phyloP scores from a whole-genome alignment of 2,113 vertebrate genomes.

The Saguinus midas region DNA sequence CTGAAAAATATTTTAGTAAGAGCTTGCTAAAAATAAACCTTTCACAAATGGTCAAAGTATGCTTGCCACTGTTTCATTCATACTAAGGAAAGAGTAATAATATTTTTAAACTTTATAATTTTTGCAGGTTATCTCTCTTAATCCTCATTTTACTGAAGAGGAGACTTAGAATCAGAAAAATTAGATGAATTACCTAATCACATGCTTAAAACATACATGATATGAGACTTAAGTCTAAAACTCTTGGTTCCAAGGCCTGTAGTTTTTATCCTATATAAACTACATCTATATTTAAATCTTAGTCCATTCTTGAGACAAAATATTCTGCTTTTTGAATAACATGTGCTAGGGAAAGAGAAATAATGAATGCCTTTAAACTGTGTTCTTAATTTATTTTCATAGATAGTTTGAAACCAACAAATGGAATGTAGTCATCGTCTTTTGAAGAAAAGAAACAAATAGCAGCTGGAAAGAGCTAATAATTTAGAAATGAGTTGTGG shows the following conservation, averaged over 20 bases:
- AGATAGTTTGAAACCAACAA: neutral
- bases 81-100: neutral
- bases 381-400: neutral
- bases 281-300: neutral
- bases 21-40: neutral
- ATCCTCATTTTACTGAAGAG: neutral
- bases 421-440: neutral
- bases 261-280: neutral
- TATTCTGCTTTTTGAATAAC: neutral
- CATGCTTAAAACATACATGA: neutral
- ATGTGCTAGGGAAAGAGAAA: neutral
- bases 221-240: neutral
- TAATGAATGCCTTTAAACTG: neutral
- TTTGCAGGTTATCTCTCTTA: neutral
- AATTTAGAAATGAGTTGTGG: neutral
- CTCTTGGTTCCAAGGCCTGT: neutral
- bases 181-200: neutral
- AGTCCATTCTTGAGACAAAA: neutral
- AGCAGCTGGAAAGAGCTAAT: neutral
- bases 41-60: neutral
- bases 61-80: neutral
- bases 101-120: neutral
- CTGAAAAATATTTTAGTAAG: neutral
- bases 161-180: neutral
- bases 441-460: neutral